Conservation (phyloP, 1,140 invertebrate genomes). For the Euschistus heros region DNA sequence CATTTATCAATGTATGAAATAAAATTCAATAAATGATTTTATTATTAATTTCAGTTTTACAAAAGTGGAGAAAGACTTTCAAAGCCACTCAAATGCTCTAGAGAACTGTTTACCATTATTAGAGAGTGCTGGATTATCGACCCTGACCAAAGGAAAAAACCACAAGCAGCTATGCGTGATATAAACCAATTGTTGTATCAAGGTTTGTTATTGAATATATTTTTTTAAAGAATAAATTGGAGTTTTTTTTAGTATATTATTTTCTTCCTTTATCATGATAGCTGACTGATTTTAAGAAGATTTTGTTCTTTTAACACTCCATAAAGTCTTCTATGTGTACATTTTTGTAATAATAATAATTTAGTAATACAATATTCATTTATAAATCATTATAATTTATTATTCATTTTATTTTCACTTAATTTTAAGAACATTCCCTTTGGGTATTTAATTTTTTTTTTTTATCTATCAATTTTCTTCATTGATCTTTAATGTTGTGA, state of each 20-base stretch:
- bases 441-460: too few species aligned
- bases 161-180: conserved; percentile 72
- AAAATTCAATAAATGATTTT: conserved; percentile 7
- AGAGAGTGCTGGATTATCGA: conserved; percentile 74
- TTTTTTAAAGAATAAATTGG: background rate
- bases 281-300: background rate
- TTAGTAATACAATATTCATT: too few species aligned
- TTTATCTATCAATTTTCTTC: too few species aligned
- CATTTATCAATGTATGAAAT: background rate
- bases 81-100: conserved; percentile 62
- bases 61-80: conserved; percentile 59
- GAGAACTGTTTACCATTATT: conserved; percentile 75
- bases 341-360: too few species aligned
- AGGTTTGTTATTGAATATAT: conserved; percentile 36
- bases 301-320: background rate
- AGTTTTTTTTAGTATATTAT: background rate
- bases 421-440: too few species aligned
- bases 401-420: too few species aligned
- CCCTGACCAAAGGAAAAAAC: conserved; percentile 55
- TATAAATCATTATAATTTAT: too few species aligned
- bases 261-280: background rate
- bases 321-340: too few species aligned
- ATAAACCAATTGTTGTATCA: conserved; percentile 68
- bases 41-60: conserved; percentile 44
- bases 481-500: too few species aligned